Percentiles rank a stretch among this genome's conserved stretches.
phyloP scores from a whole-genome alignment of 2,113 vertebrate genomes.

The Melanerpes aurifrons region DNA sequence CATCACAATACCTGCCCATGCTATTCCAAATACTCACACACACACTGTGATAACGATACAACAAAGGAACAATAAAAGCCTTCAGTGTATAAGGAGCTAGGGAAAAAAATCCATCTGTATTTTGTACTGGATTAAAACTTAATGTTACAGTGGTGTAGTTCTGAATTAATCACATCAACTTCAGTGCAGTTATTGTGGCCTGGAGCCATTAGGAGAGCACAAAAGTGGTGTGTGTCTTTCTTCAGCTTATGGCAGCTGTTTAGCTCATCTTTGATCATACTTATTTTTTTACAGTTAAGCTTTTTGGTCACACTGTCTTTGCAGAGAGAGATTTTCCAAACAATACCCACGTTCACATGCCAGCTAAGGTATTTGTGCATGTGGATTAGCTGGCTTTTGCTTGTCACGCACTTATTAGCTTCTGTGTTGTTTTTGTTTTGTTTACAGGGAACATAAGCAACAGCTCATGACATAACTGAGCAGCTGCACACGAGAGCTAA shows the following conservation, averaged over 20 bases:
- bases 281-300: conserved; percentile 53
- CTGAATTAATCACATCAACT: conserved; percentile 45
- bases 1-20: not conserved
- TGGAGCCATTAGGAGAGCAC: conserved; percentile 32
- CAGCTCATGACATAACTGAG: conserved; percentile 28
- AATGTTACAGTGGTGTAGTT: not conserved
- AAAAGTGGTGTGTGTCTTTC: conserved; percentile 40
- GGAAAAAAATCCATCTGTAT: not conserved
- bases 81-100: not conserved
- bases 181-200: conserved; percentile 27
- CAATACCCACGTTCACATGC: conserved; percentile 2
- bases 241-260: conserved; percentile 55
- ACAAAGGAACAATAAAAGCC: not conserved
- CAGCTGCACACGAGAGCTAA: conserved; percentile 37
- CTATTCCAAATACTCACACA: not conserved
- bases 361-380: conserved; percentile 43
- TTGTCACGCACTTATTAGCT: not conserved
- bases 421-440: conserved; percentile 45
- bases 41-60: not conserved
- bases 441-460: conserved; percentile 40
- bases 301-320: conserved; percentile 64
- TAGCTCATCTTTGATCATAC: conserved; percentile 62
- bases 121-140: conserved; percentile 27
- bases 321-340: conserved; percentile 39
- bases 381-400: conserved; percentile 47